Evolutionary conservation across 2,888 invertebrate genomes (phyloP), one percentile per base, ranked within the genome.

Genomic region (Campopleginae sp.): DNA sequence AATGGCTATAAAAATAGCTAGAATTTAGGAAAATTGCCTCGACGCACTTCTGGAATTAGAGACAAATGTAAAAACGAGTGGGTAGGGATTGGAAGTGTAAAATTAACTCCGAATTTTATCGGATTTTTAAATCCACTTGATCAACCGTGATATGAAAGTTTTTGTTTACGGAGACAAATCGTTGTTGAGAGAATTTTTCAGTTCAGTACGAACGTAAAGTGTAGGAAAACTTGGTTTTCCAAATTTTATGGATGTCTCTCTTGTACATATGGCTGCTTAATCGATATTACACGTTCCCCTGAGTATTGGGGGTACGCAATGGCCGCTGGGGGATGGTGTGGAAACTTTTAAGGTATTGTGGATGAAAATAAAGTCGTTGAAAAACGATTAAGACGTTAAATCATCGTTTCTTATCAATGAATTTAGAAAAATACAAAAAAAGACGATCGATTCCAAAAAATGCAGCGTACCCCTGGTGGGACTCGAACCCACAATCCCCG

Each of bases 401-500:
- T 54, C 12, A 23, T 12, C 12, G 12, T 23, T 54, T 58, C 6
- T 58, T 14, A 27, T 27, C 14, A 65, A 19, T 33, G 44, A 27
- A 74, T 42, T 27, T 8, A 46, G 3, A 6, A 33, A 3, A 8
- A 6, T 14, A n/a, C 8, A 17, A 80, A 82, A 85, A 87, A 89
- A 88, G 86, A 86, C 88, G 5, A 14, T 14, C 27, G 2, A 27
- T 58, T 58, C 0, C 5, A 58, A 58, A 89, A 90, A 88, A 86
- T 86, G 79, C n/a, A 2, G 0, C 79, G 94, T 96, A 97, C 97
- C 97, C 96, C 96, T 96, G 96, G 96, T 96, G 96, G 96, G 96
- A 96, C 96, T 96, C 96, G 96, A 96, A 96, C 96, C 96, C 96
- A 96, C 96, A 96, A 96, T 96, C 96, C 96, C 96, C 96, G 96